Percentiles rank a stretch among this genome's conserved stretches.
Conservation (phyloP, 2,888 invertebrate genomes). For the Morpho helenor region DNA sequence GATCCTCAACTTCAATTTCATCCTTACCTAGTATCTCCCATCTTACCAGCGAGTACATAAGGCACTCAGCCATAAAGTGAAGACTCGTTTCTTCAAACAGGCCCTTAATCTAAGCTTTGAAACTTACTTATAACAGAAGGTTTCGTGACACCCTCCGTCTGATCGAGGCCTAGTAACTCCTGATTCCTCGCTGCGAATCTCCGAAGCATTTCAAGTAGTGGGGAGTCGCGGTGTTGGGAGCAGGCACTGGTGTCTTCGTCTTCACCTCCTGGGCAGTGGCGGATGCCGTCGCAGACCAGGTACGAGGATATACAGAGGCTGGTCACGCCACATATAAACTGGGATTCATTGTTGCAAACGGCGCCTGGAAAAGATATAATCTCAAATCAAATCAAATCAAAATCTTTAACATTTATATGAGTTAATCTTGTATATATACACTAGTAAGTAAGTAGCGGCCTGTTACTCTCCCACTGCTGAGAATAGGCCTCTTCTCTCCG, state of each 20-base stretch:
- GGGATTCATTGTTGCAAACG: constrained; percentile 61
- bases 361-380: constrained; percentile 45
- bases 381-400: too few relatives aligned
- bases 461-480: too few relatives aligned
- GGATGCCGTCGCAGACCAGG: constrained; percentile 82
- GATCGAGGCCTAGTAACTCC: constrained; percentile 62
- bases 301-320: constrained; percentile 82
- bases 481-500: too few relatives aligned
- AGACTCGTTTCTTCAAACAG: too few relatives aligned
- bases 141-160: constrained; percentile 60
- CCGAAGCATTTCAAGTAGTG: constrained; percentile 60
- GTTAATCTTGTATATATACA: too few relatives aligned
- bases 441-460: too few relatives aligned
- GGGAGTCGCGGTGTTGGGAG: constrained; percentile 58
- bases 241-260: constrained; percentile 73
- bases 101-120: too few relatives aligned
- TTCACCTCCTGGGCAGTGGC: constrained; percentile 83
- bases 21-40: too few relatives aligned
- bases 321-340: constrained; percentile 61
- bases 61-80: too few relatives aligned
- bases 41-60: too few relatives aligned
- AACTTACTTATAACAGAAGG: constrained; percentile 69
- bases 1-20: too few relatives aligned
- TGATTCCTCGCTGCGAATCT: constrained; percentile 67
- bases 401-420: too few relatives aligned